Percentiles rank a stretch among this genome's conserved stretches.
phyloP scores from a whole-genome alignment of 1,140 invertebrate genomes.

The Laupala kohalensis region DNA sequence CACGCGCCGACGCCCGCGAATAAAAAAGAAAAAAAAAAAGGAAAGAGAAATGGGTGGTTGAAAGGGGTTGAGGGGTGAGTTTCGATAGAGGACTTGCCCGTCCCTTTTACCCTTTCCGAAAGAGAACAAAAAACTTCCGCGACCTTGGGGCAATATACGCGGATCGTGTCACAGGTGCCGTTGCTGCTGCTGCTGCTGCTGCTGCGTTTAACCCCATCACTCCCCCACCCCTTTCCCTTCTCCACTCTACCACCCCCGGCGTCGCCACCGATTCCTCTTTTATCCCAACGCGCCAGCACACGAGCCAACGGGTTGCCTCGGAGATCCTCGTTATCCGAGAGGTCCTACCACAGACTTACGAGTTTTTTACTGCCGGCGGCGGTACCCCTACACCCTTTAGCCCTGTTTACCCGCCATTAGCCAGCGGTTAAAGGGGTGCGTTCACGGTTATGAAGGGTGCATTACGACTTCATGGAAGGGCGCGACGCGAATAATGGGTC shows the following conservation, averaged over 20 bases:
- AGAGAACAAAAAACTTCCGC: background rate
- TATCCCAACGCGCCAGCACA: too few species aligned
- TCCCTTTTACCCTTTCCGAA: too few species aligned
- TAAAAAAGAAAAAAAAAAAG: background rate
- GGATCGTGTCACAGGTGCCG: background rate
- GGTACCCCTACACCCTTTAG: too few species aligned
- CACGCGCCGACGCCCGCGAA: background rate
- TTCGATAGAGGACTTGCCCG: too few species aligned
- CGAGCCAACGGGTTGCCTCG: too few species aligned
- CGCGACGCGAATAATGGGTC: background rate
- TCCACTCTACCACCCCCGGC: background rate
- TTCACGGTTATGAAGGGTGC: background rate
- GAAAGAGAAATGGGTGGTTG: background rate
- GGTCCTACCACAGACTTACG: too few species aligned
- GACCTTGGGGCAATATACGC: too few species aligned
- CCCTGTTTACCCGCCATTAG: background rate
- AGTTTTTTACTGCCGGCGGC: too few species aligned
- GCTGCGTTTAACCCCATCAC: background rate
- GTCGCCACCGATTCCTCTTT: background rate
- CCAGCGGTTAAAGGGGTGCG: background rate
- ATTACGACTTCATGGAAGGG: background rate
- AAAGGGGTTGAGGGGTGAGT: background rate
- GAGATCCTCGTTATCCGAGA: too few species aligned
- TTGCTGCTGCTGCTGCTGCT: too few species aligned
- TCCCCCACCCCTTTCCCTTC: background rate